phyloP scores from a whole-genome alignment of 2,113 vertebrate genomes.

The Herpetotheres cachinnans region DNA sequence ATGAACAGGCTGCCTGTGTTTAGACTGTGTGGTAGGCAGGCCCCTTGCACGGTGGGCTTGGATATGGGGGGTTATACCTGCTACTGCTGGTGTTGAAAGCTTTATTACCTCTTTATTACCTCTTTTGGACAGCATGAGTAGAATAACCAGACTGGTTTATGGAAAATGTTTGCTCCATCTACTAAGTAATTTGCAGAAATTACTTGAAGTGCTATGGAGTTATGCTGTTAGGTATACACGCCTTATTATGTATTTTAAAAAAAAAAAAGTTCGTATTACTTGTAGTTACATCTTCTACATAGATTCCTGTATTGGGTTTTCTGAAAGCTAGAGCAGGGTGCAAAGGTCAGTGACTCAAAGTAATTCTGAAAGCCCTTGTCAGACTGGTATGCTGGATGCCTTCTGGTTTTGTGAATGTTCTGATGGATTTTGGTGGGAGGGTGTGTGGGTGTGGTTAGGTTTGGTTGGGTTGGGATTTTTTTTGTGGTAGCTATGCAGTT shows the following conservation, averaged over 20 bases:
- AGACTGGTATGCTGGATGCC: not conserved
- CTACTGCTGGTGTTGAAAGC: not conserved
- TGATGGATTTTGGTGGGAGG: not conserved
- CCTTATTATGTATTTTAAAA: not conserved
- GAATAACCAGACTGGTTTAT: not conserved
- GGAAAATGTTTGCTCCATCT: not conserved
- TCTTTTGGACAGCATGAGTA: not conserved
- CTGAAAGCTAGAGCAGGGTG: not conserved
- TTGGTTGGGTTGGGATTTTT: not conserved
- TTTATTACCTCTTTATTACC: not conserved
- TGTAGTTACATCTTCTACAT: not conserved
- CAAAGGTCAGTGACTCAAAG: not conserved
- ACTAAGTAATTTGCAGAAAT: not conserved
- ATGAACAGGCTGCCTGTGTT: not conserved
- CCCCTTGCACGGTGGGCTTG: not conserved
- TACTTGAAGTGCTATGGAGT: not conserved
- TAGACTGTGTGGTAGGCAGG: accelerated
- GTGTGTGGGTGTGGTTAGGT: not conserved
- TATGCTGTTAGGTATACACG: not conserved
- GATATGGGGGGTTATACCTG: not conserved
- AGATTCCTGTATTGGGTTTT: not conserved
- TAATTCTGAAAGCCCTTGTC: not conserved
- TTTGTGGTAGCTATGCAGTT: not conserved
- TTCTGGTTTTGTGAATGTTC: not conserved
- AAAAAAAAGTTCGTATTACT: not conserved